Evolutionary conservation across 2,113 vertebrate genomes (phyloP).

Genomic region (Stigmatopora argus): DNA sequence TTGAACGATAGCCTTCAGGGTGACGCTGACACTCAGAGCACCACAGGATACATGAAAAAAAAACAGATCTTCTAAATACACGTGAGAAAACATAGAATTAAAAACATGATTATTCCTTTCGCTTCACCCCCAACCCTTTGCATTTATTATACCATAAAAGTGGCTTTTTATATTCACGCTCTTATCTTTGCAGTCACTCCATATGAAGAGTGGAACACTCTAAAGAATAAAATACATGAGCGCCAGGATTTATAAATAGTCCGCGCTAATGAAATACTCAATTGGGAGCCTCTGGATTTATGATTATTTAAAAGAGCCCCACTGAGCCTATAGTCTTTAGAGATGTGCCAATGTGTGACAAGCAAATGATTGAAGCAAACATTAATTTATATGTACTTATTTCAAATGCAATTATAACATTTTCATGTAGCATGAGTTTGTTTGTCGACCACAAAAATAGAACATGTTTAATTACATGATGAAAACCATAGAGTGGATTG

Average conservation of each 20-base stretch:
- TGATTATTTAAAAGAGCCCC: slow-evolving; percentile 54
- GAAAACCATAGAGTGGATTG: no score
- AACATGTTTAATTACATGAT: no score
- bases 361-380: slow-evolving; percentile 55
- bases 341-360: slow-evolving; percentile 51
- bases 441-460: neutral
- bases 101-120: slow-evolving; percentile 1
- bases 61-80: slow-evolving; percentile 19
- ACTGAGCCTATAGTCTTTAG: slow-evolving; percentile 29
- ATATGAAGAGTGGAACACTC: slow-evolving; percentile 28
- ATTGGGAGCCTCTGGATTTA: slow-evolving; percentile 44
- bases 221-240: slow-evolving; percentile 36
- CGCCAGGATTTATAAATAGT: slow-evolving; percentile 53
- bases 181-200: slow-evolving; percentile 38
- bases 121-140: neutral
- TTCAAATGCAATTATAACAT: slow-evolving; percentile 25
- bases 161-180: slow-evolving; percentile 21
- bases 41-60: slow-evolving; percentile 20
- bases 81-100: slow-evolving; percentile 9
- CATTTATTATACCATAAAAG: slow-evolving; percentile 32
- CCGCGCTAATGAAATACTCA: slow-evolving; percentile 51
- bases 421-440: neutral
- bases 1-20: slow-evolving; percentile 44
- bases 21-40: slow-evolving; percentile 19
- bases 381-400: slow-evolving; percentile 54